phyloP scores from a whole-genome alignment of 2,113 vertebrate genomes.

The Martes martes region DNA sequence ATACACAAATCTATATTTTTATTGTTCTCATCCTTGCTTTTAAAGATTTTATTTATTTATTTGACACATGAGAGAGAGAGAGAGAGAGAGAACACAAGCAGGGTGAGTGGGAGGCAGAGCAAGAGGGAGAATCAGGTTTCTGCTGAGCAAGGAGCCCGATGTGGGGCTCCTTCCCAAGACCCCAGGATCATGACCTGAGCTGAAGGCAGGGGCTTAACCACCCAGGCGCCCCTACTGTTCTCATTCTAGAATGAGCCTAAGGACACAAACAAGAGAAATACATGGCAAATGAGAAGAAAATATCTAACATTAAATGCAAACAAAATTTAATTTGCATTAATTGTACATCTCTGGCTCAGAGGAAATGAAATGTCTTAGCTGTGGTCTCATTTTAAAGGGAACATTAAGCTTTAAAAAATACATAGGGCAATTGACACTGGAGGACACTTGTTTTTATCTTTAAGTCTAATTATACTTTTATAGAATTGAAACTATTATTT shows the following conservation, averaged over 20 bases:
- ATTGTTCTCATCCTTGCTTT: slow-evolving; percentile 2
- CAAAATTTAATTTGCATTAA: slow-evolving; percentile 61
- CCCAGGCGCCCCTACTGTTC: neutral
- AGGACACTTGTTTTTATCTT: slow-evolving; percentile 7
- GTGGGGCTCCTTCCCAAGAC: neutral
- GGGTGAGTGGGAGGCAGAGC: neutral
- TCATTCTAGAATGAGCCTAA: slow-evolving; percentile 10
- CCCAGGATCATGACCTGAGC: neutral
- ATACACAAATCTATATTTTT: slow-evolving; percentile 20
- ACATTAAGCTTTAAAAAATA: slow-evolving; percentile 42
- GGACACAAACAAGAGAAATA: slow-evolving; percentile 32
- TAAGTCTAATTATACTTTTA: slow-evolving; percentile 56
- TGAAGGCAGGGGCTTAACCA: neutral
- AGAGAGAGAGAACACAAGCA: neutral
- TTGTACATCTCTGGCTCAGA: slow-evolving; percentile 33
- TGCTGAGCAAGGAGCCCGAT: too few relatives aligned
- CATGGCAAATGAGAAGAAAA: slow-evolving; percentile 36
- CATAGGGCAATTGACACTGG: neutral
- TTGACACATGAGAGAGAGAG: too few relatives aligned
- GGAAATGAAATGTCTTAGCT: slow-evolving; percentile 28
- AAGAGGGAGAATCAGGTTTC: neutral
- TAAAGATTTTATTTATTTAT: neutral
- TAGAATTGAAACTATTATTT: slow-evolving; percentile 40
- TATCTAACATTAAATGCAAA: slow-evolving; percentile 45
- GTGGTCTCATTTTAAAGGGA: neutral